Evolutionary conservation across 2,888 invertebrate species (phyloP).

Genomic region (Lasius platythorax): DNA sequence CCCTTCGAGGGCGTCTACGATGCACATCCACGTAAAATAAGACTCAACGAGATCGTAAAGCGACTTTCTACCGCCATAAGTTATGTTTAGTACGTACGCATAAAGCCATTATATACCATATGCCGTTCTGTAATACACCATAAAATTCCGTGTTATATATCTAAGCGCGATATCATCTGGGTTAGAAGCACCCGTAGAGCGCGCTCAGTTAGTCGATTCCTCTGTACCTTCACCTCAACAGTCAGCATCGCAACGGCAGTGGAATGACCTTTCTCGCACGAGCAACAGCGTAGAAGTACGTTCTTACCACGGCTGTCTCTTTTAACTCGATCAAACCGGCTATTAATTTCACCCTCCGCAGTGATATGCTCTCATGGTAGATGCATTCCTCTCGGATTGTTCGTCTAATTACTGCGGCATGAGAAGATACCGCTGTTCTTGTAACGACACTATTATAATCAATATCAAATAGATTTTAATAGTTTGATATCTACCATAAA

Average conservation of each 20-base stretch:
- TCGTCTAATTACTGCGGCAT: not conserved
- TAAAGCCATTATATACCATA: constrained; percentile 82
- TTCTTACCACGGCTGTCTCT: constrained; percentile 69
- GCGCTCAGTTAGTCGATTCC: constrained; percentile 48
- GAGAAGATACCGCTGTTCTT: not conserved
- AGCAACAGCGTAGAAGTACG: constrained; percentile 66
- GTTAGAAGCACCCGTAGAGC: constrained; percentile 80
- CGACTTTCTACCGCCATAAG: constrained; percentile 76
- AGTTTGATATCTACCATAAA: not conserved
- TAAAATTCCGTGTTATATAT: constrained; percentile 82
- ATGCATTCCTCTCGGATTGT: not conserved
- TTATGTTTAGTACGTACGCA: constrained; percentile 79
- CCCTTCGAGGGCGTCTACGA: constrained; percentile 8
- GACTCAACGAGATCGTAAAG: constrained; percentile 78
- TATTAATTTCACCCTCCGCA: constrained; percentile 72
- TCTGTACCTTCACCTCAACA: constrained; percentile 51
- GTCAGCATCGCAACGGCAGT: constrained; percentile 39
- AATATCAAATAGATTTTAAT: not conserved
- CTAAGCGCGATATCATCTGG: constrained; percentile 83
- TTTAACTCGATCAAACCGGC: constrained; percentile 68
- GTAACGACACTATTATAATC: not conserved
- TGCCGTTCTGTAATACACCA: constrained; percentile 82
- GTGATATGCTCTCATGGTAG: constrained; percentile 60
- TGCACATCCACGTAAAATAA: constrained; percentile 77
- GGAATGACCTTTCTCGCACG: constrained; percentile 65